Evolutionary conservation across 2,113 vertebrate species (phyloP).

Genomic region (Solea solea): DNA sequence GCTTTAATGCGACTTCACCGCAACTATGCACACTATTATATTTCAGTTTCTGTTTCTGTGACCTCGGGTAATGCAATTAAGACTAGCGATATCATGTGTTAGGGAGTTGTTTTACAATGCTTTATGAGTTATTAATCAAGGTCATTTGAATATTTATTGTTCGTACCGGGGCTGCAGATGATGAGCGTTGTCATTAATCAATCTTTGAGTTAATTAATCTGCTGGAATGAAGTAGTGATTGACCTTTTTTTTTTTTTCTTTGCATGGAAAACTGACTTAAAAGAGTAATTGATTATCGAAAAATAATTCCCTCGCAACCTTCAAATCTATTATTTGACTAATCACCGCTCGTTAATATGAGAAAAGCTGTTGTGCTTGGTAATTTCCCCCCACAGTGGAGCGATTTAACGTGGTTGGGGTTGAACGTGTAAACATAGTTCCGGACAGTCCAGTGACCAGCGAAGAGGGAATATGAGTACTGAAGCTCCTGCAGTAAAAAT

Average conservation of each 20-base stretch:
- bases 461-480: slow-evolving; percentile 3
- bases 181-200: not conserved
- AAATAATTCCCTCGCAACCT: not conserved
- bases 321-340: not conserved
- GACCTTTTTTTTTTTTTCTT: not conserved
- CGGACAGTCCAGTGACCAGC: slow-evolving; percentile 3
- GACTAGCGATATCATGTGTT: not conserved
- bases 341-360: not conserved
- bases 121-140: slow-evolving; percentile 6
- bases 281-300: not conserved
- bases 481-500: slow-evolving; percentile 22
- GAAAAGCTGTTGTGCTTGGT: not conserved
- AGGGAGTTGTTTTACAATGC: not conserved
- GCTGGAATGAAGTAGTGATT: not conserved
- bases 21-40: not conserved
- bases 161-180: not conserved
- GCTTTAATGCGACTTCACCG: not conserved
- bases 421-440: not conserved
- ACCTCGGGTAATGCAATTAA: not conserved
- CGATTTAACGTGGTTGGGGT: not conserved
- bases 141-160: not conserved
- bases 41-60: not conserved
- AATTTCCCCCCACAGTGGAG: not conserved
- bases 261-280: slow-evolving; percentile 1
- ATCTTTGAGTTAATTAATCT: not conserved